A percentile compares a stretch with the other conserved stretches of the same genome.
phyloP scores from a whole-genome alignment of 2,888 invertebrate genomes.

The Drosophila prolongata region DNA sequence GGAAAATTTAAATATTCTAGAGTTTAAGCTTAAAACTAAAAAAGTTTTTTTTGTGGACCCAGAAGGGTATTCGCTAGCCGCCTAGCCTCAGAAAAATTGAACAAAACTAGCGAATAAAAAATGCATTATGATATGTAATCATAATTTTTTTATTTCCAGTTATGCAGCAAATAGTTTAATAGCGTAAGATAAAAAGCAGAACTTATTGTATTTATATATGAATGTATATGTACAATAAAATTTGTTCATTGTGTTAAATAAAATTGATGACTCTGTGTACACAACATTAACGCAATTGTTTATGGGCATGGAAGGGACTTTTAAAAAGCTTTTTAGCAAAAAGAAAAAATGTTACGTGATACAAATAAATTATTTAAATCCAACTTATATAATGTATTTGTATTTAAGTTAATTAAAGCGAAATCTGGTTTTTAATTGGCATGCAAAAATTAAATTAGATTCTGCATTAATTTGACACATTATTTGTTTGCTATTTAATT shows the following conservation, averaged over 20 bases:
- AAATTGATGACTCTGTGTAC: slow-evolving; percentile 47
- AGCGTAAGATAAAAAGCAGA: slow-evolving; percentile 31
- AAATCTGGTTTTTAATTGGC: background rate
- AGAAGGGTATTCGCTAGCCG: slow-evolving; percentile 50
- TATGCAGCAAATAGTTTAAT: slow-evolving; percentile 28
- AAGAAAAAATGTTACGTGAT: background rate
- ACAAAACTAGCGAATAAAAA: slow-evolving; percentile 1
- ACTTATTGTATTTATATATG: slow-evolving; percentile 66
- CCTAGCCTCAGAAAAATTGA: slow-evolving; percentile 11
- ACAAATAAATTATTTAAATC: background rate
- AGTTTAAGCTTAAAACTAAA: slow-evolving; percentile 6
- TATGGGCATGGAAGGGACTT: background rate
- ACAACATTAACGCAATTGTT: slow-evolving; percentile 12
- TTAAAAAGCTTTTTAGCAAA: background rate
- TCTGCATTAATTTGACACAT: slow-evolving; percentile 2
- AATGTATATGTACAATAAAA: slow-evolving; percentile 63
- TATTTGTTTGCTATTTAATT: slow-evolving; percentile 1
- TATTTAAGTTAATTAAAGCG: background rate
- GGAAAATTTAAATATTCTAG: slow-evolving; percentile 17
- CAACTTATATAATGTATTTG: background rate
- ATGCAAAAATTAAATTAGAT: background rate
- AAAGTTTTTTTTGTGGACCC: slow-evolving; percentile 8
- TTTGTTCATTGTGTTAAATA: slow-evolving; percentile 70
- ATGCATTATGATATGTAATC: slow-evolving; percentile 6
- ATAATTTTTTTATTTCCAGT: slow-evolving; percentile 14